These are phyloP conservation scores for Trematomus bernacchii DNA, from an alignment of 2,797 vertebrate species.

Conservation along the genomic window DNA sequence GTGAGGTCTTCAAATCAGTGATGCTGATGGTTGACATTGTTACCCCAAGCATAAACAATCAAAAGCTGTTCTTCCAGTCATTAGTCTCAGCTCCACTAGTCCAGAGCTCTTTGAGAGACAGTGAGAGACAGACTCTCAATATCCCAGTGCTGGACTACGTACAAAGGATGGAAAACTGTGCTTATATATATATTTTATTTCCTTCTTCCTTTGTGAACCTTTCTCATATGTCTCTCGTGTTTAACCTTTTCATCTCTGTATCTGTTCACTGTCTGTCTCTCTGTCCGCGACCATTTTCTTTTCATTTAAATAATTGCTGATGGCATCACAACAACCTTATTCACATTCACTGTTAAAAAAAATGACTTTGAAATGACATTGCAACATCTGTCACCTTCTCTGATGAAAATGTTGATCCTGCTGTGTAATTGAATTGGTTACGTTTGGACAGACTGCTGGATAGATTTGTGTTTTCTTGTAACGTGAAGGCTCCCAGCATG, in stretches of 20 bases:
- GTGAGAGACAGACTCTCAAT: neutral
- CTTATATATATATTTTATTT: neutral
- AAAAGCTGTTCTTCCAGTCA: neutral
- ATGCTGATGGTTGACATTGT: no score
- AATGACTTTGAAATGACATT: neutral
- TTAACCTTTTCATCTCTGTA: neutral
- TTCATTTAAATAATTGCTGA: neutral
- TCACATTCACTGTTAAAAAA: neutral
- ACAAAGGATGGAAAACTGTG: neutral
- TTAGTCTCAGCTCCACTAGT: constrained; percentile 2
- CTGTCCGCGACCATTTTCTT: neutral
- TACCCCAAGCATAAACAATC: neutral
- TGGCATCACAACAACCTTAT: neutral
- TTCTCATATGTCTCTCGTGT: neutral
- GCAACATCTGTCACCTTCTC: neutral
- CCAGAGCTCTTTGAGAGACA: constrained; percentile 5
- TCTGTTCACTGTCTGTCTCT: neutral
- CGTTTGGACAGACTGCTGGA: neutral
- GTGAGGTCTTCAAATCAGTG: no score
- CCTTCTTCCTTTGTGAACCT: neutral
- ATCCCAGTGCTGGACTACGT: neutral
- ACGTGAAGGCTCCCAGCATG: constrained; percentile 1
- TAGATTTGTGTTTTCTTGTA: neutral
- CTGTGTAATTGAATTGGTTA: neutral
- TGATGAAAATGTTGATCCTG: neutral